Base-by-base conservation (phyloP, 1,140 invertebrate species). In the Cherax destructor region DNA sequence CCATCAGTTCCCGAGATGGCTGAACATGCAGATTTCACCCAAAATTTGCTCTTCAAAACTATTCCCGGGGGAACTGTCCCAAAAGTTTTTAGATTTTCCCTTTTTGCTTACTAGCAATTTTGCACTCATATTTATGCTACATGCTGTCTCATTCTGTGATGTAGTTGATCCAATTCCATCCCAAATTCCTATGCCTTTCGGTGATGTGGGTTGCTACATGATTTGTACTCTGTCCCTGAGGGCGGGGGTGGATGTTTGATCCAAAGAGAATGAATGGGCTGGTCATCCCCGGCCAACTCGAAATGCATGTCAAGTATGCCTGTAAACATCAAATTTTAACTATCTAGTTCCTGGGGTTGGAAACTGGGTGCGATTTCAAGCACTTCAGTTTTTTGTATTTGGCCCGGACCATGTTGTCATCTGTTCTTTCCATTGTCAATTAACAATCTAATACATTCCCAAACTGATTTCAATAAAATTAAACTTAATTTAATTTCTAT, bases 101-200 rank as follows among this genome's bases (percentile, higher is more conserved):
- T 86, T 84, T 30, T 84, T 72, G 83, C 30, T 91, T 91, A 80
- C 47, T 78, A 21, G 89, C 89, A 84, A 91, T 72, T 91, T 91
- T 18, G 89, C 89, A 91, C 89, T 91, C 89, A 91, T 91, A n/a
- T 84, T 91, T 16, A 91, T 49, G 65, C 77, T 91, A 50, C 74
- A 77, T 24, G 83, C 52, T 3, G 77, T 24, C 50, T 84, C 89
- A 2, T 56, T 9, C 49, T 69, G 61, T 59, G 50, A 3, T 69
- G 24, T 18, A 49, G 24, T 5, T 69, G 86, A 77, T 24, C 59
- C 86, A 11, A 21, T 41, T 79, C 30, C 69, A 21, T 69, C n/a
- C 77, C 5, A 24, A 61, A 4, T 50, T 30, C 16, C 56, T 50
- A n/a, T 47, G 41, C 69, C 24, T 78, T 49, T 91, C 83, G 76